Percentiles rank a stretch among this genome's conserved stretches.
Evolutionary conservation across 2,797 vertebrate genomes (phyloP).

Genomic region (Hirundo rustica): DNA sequence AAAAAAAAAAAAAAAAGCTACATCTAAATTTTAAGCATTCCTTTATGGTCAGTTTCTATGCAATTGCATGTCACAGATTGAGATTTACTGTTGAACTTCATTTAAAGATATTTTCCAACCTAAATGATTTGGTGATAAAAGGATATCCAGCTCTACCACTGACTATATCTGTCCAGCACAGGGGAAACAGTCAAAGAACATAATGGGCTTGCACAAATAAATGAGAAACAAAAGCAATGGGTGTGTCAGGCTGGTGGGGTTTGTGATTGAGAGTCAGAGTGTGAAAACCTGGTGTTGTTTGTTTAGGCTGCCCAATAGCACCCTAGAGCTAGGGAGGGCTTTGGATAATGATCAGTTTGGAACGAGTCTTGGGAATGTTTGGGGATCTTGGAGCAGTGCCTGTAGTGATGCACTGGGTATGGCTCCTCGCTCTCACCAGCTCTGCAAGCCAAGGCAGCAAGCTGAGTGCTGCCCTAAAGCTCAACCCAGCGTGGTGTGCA

Average conservation of each 20-base stretch:
- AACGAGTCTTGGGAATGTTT: background rate
- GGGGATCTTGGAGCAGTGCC: background rate
- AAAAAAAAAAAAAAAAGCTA: background rate
- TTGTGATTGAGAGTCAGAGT: background rate
- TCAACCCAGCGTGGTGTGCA: accelerated
- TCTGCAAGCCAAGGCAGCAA: background rate
- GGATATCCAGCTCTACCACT: background rate
- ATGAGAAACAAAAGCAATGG: background rate
- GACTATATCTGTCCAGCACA: background rate
- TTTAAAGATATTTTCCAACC: background rate
- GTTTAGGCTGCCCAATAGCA: background rate
- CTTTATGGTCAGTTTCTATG: background rate
- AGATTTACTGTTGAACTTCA: background rate
- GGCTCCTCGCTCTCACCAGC: background rate
- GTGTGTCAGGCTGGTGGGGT: background rate
- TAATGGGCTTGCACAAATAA: background rate
- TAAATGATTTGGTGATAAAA: background rate
- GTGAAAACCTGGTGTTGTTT: background rate
- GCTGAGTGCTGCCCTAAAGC: background rate
- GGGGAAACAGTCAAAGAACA: background rate
- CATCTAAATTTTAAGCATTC: background rate
- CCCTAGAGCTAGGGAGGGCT: background rate
- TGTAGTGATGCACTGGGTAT: accelerated
- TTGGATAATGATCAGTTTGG: background rate
- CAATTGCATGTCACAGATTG: background rate